Conservation (phyloP, 2,797 vertebrate species). For the Hippopotamyrus pictus region DNA sequence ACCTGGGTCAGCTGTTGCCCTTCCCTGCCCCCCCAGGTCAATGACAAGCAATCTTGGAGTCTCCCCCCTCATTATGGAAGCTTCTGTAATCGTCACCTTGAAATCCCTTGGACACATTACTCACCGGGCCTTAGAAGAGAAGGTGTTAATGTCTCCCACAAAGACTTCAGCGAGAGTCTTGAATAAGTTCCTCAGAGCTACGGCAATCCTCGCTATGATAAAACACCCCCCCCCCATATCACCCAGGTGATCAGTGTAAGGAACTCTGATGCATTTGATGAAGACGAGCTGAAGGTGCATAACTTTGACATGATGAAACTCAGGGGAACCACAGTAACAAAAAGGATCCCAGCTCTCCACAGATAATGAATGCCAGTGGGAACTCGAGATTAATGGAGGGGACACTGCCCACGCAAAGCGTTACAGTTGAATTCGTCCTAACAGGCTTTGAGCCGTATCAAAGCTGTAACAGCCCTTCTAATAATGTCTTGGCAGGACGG, state of each 20-base stretch:
- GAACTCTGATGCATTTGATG: neutral
- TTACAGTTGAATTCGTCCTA: slow-evolving; percentile 1
- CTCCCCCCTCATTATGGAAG: neutral
- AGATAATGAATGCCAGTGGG: slow-evolving; percentile 12
- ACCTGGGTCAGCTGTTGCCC: neutral
- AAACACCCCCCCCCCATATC: neutral
- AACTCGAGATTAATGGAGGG: neutral
- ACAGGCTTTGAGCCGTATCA: neutral
- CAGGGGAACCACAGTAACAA: neutral
- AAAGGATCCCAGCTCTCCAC: neutral
- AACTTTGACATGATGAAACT: neutral
- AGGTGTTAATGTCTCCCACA: neutral
- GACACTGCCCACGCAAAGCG: neutral
- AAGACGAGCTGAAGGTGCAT: neutral
- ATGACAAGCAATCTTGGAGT: neutral
- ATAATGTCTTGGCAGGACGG: neutral
- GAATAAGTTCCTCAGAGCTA: neutral
- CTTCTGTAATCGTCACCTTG: neutral
- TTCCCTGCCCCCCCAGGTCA: neutral
- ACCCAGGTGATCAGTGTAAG: neutral
- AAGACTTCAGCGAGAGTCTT: neutral
- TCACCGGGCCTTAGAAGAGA: neutral
- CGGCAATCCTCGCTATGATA: neutral
- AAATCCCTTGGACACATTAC: neutral
- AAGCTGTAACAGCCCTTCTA: neutral